A percentile compares a stretch with the other conserved stretches of the same genome.
These are phyloP conservation scores for Sternotherus odoratus DNA, from an alignment of 2,797 vertebrate genomes.

Conservation along the genomic window DNA sequence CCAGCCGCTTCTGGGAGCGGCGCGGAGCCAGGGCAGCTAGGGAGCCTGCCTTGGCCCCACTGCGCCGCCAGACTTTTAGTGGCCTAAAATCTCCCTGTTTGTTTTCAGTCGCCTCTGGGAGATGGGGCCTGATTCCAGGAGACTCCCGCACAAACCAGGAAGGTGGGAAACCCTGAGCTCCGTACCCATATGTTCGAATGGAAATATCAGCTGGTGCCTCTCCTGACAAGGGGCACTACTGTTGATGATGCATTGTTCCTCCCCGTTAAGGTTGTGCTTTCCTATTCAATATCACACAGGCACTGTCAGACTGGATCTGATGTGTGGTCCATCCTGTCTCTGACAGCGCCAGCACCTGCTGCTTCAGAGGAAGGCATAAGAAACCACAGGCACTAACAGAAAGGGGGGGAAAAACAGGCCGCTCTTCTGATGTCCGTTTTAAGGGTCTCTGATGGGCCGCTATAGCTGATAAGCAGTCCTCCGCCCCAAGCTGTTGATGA, in stretches of 20 bases:
- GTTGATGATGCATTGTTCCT: not conserved
- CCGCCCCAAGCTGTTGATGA: not conserved
- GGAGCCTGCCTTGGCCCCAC: too few relatives aligned
- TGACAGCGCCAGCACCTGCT: not conserved
- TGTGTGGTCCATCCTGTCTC: not conserved
- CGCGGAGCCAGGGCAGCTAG: too few relatives aligned
- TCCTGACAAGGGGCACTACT: not conserved
- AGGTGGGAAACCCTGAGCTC: not conserved
- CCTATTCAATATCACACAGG: not conserved
- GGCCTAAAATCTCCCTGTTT: too few relatives aligned
- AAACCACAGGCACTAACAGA: not conserved
- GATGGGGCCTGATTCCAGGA: too few relatives aligned
- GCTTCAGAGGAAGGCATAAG: not conserved
- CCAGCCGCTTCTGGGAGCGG: rapidly evolving
- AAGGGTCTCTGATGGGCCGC: not conserved
- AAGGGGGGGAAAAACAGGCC: not conserved
- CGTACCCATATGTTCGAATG: not conserved
- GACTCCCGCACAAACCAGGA: too few relatives aligned
- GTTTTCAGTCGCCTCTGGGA: too few relatives aligned
- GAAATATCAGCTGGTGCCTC: not conserved
- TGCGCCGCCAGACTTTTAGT: too few relatives aligned
- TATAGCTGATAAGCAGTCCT: not conserved
- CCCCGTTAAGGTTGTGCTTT: not conserved
- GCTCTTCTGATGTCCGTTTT: not conserved
- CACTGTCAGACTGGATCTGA: not conserved